These are phyloP conservation scores for Neria commutata DNA, from an alignment of 2,888 invertebrate species.

Conservation along the genomic window DNA sequence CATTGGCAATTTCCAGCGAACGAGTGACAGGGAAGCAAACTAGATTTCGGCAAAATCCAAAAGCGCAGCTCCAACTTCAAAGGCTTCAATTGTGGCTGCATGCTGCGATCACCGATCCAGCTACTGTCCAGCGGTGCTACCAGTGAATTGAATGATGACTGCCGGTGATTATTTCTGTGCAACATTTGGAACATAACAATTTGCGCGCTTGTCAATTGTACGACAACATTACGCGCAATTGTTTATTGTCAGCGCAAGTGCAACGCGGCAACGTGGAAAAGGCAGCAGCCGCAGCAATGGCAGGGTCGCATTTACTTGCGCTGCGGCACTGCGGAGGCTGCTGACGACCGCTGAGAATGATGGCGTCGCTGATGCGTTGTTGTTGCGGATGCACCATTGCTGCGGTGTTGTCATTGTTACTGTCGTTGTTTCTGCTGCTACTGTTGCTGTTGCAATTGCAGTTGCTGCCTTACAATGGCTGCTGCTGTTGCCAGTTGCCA, in stretches of 20 bases:
- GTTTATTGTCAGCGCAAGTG: constrained; percentile 52
- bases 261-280: too few relatives aligned
- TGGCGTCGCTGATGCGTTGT: neutral
- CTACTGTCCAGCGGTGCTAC: neutral
- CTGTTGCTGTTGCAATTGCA: constrained; percentile 24
- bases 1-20: neutral
- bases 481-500: neutral
- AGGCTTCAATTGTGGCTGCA: neutral
- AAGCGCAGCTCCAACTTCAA: neutral
- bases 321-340: neutral
- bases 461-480: constrained; percentile 12
- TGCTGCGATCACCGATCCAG: neutral
- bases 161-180: neutral
- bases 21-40: too few relatives aligned
- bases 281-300: too few relatives aligned
- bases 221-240: constrained; percentile 54
- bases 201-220: constrained; percentile 54
- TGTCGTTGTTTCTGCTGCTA: neutral
- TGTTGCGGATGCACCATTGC: constrained; percentile 40
- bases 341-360: neutral
- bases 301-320: neutral
- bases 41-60: neutral
- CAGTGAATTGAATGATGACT: neutral
- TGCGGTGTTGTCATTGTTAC: constrained; percentile 20
- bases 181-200: constrained; percentile 37